These are phyloP conservation scores for Netelia inedita DNA, from an alignment of 2,888 invertebrate species.

Conservation along the genomic window DNA sequence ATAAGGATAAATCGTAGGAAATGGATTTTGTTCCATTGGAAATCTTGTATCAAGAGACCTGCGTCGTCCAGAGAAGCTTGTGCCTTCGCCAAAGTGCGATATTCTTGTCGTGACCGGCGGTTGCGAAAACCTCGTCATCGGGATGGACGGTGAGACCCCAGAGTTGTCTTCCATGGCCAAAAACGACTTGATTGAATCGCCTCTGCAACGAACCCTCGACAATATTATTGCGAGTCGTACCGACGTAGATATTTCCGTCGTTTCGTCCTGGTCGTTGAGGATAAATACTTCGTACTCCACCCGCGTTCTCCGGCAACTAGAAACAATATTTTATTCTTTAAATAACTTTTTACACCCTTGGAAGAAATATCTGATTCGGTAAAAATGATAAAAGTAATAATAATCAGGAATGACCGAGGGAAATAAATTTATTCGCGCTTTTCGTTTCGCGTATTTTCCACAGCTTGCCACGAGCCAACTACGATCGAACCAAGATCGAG, in stretches of 20 bases:
- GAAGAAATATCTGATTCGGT: not conserved
- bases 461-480: not conserved
- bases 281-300: slow-evolving; percentile 95
- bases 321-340: slow-evolving; percentile 58
- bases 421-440: slow-evolving; percentile 7
- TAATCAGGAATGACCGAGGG: not conserved
- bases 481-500: not conserved
- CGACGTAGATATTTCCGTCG: slow-evolving; percentile 96
- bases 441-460: not conserved
- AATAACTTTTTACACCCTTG: not conserved
- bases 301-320: slow-evolving; percentile 94
- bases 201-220: slow-evolving; percentile 96
- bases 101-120: slow-evolving; percentile 96
- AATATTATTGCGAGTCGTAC: slow-evolving; percentile 95
- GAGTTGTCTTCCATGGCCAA: slow-evolving; percentile 95
- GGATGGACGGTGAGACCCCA: slow-evolving; percentile 96
- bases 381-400: not conserved
- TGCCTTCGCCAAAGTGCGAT: slow-evolving; percentile 96
- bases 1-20: not conserved
- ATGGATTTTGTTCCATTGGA: slow-evolving; percentile 6
- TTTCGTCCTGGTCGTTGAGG: slow-evolving; percentile 95
- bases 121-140: slow-evolving; percentile 95
- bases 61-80: slow-evolving; percentile 94
- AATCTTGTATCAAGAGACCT: slow-evolving; percentile 86
- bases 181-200: slow-evolving; percentile 93